Evolutionary conservation across 1,140 invertebrate species (phyloP).

Genomic region (Drosophila rhopaloa): DNA sequence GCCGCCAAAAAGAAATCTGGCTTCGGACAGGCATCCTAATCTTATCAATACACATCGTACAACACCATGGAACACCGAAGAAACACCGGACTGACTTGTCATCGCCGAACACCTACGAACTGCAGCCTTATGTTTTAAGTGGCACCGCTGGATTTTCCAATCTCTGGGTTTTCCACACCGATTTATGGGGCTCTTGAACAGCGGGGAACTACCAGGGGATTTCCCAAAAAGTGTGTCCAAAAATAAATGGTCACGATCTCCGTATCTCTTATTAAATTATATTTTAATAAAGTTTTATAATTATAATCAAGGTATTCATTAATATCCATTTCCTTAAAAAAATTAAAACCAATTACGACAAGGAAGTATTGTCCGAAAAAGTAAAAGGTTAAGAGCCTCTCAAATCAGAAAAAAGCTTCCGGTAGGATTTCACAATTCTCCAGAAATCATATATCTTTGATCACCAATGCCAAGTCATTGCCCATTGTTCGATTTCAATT

Average conservation of each 20-base stretch:
- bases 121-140: constrained; percentile 15
- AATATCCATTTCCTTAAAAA: too few species aligned
- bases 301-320: too few species aligned
- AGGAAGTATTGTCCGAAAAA: too few species aligned
- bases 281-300: too few species aligned
- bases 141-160: constrained; percentile 22
- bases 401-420: constrained; percentile 1
- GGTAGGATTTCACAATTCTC: neutral
- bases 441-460: neutral
- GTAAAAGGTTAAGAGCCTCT: too few species aligned
- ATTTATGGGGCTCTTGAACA: constrained; percentile 20
- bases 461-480: neutral
- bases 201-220: neutral
- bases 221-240: neutral
- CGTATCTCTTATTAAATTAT: too few species aligned
- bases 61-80: constrained; percentile 1
- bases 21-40: constrained; percentile 40
- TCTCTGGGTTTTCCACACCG: constrained; percentile 37
- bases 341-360: too few species aligned
- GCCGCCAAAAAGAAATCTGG: constrained; percentile 44
- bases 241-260: neutral
- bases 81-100: constrained; percentile 9
- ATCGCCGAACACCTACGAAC: constrained; percentile 7
- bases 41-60: constrained; percentile 37
- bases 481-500: constrained; percentile 15